Base-by-base conservation (phyloP, 1,140 invertebrate species). In the Drosophila athabasca region DNA sequence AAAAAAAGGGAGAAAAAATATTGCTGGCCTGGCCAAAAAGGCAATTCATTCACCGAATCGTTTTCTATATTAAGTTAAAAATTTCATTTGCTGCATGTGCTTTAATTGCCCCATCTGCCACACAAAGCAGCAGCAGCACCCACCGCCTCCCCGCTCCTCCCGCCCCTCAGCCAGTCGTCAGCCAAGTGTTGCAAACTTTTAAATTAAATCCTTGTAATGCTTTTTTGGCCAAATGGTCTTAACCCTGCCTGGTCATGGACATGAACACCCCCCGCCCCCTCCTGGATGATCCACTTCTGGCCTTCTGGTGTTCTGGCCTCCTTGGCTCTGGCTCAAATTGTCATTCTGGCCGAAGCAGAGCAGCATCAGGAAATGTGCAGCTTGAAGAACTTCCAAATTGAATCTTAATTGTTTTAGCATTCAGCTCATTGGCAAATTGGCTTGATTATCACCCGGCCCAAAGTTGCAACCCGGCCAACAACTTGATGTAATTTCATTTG, bases 41-140 rank as follows among this genome's bases (percentile, higher is more conserved):
- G 53, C 39, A 52, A 49, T 29, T 46, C 46, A 43, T 45, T 55
- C 41, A 46, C 45, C 22, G 60, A 76, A 70, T 70, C 57, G 57
- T 62, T 77, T 70, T 75, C 65, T 71, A 66, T 65, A 87, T 85
- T 85, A 68, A 82, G 83, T 88, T 85, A 79, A 78, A 66, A 82
- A 82, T 60, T 82, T 76, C 61, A 88, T 85, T 85, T 79, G 62
- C 78, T 74, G 59, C 73, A 77, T 81, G 64, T 78, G 76, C 81
- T 62, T 79, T 67, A 65, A 76, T 48, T 64, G 73, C 60, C 61
- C 43, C 57, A 45, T 22, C 45, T 57, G 22, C 26, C 13, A 15
- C 51, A 39, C 9, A 39, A 35, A 31, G 24, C 13, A 19, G 17
- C n/a, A 11, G 6, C 26, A 19, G 17, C 26, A 6, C 6, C 24